Conservation (phyloP, 2,888 invertebrate species). For the Campoplex capitator region DNA sequence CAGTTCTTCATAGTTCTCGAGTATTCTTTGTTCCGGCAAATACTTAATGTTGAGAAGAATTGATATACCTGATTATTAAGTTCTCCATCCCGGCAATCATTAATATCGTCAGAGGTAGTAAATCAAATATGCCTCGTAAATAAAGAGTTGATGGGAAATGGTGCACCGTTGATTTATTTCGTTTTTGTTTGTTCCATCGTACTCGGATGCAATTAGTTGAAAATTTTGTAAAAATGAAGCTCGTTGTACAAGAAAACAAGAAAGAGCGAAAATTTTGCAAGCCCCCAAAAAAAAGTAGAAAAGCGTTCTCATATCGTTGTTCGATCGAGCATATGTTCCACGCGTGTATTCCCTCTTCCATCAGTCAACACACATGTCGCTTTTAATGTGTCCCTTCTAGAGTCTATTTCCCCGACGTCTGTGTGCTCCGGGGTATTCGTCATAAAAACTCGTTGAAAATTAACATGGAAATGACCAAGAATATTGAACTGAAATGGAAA, state of each 20-base stretch:
- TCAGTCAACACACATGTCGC: slow-evolving; percentile 45
- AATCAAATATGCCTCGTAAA: neutral
- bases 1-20: neutral
- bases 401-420: slow-evolving; percentile 81
- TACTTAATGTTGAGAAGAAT: neutral
- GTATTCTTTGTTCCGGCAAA: neutral
- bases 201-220: neutral
- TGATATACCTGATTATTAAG: neutral
- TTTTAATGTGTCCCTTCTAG: slow-evolving; percentile 62
- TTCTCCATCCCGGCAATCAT: neutral
- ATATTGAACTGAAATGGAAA: slow-evolving; percentile 75
- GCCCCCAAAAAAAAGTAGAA: neutral
- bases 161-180: neutral
- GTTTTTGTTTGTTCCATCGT: neutral
- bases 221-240: neutral
- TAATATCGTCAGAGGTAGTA: neutral
- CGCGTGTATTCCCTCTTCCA: slow-evolving; percentile 18
- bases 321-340: slow-evolving; percentile 75
- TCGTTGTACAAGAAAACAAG: neutral
- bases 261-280: neutral
- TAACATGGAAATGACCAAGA: slow-evolving; percentile 82
- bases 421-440: slow-evolving; percentile 79
- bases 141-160: neutral
- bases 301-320: slow-evolving; percentile 54
- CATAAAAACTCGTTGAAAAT: slow-evolving; percentile 81